Conservation (phyloP, 2,888 invertebrate genomes). For the Spicauda simplicius region DNA sequence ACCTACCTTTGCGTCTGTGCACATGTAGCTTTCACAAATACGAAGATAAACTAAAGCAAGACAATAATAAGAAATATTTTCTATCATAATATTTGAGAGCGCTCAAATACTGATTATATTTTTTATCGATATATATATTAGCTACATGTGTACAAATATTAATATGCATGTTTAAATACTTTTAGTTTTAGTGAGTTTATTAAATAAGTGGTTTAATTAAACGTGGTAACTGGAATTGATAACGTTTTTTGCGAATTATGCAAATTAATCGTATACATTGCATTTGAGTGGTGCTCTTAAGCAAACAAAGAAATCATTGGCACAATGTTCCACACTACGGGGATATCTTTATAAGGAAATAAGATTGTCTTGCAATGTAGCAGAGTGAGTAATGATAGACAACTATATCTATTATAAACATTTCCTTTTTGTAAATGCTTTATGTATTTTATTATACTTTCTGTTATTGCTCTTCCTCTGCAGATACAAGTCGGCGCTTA, state of each 20-base stretch:
- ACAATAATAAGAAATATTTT: neutral
- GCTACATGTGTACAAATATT: neutral
- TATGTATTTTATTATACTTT: neutral
- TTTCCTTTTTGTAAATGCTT: neutral
- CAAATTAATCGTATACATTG: neutral
- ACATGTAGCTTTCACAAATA: neutral
- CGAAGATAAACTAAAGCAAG: neutral
- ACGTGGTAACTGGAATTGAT: constrained; percentile 70
- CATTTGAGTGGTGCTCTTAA: constrained; percentile 28
- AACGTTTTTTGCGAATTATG: constrained; percentile 53
- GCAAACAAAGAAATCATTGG: constrained; percentile 35
- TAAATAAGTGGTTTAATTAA: constrained; percentile 50
- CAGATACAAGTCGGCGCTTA: constrained; percentile 31
- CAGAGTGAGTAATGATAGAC: neutral
- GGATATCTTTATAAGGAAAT: constrained; percentile 2
- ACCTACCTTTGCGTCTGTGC: constrained; percentile 42
- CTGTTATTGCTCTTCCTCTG: neutral
- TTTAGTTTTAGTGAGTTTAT: constrained; percentile 35
- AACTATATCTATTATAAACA: neutral
- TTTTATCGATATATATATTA: neutral
- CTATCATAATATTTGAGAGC: too few relatives aligned
- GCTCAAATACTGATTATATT: neutral
- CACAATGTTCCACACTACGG: constrained; percentile 25
- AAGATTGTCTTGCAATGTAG: neutral
- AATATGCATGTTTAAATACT: constrained; percentile 43